A percentile compares a stretch with the other conserved stretches of the same genome.
These are phyloP conservation scores for Poliocrania exsul DNA, from an alignment of 2,797 vertebrate species.

Conservation along the genomic window DNA sequence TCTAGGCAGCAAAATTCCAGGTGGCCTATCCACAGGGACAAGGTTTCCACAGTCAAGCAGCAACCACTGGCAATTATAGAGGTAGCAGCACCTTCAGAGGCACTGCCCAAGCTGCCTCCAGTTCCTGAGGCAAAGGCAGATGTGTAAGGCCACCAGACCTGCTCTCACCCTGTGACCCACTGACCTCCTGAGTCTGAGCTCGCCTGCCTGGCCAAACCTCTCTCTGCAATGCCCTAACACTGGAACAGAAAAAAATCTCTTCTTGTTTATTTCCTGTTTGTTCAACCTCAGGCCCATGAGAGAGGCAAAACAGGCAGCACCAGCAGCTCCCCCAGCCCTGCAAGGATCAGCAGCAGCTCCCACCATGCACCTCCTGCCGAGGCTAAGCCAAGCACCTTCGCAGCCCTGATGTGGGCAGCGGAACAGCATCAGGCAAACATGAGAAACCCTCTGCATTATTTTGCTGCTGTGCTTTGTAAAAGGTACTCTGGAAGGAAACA, in stretches of 20 bases:
- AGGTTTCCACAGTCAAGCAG: not conserved
- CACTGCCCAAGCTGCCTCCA: not conserved
- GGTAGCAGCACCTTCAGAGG: not conserved
- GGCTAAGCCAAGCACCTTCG: not conserved
- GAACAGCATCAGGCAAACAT: accelerated
- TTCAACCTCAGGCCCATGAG: not conserved
- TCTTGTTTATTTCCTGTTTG: not conserved
- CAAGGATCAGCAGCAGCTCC: not conserved
- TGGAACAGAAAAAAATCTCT: not conserved
- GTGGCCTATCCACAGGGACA: accelerated
- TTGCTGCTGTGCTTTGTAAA: not conserved
- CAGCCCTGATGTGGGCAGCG: accelerated
- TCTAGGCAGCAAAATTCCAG: not conserved
- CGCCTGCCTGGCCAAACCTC: not conserved
- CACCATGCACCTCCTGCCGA: accelerated
- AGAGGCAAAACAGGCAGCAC: not conserved
- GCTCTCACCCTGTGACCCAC: not conserved
- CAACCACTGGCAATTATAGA: not conserved
- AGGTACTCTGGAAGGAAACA: not conserved
- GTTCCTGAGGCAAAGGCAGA: not conserved
- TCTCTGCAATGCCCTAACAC: not conserved
- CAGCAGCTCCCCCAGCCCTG: not conserved
- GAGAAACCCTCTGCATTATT: not conserved
- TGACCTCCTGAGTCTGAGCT: not conserved
- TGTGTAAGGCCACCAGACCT: not conserved